These are phyloP conservation scores for Tetrapedia diversipes DNA, from an alignment of 2,888 invertebrate genomes.

Conservation along the genomic window DNA sequence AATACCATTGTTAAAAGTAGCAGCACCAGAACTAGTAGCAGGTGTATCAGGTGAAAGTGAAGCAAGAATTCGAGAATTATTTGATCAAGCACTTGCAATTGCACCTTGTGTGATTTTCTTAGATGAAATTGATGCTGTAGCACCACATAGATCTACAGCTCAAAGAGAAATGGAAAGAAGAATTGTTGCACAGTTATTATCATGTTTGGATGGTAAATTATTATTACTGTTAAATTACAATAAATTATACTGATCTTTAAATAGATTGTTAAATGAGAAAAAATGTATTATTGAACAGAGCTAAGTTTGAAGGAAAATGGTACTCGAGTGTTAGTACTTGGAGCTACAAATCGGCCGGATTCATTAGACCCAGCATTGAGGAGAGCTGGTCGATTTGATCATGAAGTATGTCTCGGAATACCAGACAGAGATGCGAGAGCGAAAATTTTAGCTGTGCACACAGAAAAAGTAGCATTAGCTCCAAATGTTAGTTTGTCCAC, in stretches of 20 bases:
- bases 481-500: slow-evolving; percentile 88
- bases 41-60: slow-evolving; percentile 98
- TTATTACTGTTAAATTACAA: neutral
- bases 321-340: slow-evolving; percentile 91
- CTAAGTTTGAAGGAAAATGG: slow-evolving; percentile 83
- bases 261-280: neutral
- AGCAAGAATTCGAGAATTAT: slow-evolving; percentile 94
- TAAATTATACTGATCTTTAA: neutral
- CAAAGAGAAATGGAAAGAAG: slow-evolving; percentile 98
- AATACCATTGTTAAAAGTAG: slow-evolving; percentile 92
- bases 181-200: slow-evolving; percentile 95
- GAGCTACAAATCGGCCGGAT: slow-evolving; percentile 98
- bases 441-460: slow-evolving; percentile 90
- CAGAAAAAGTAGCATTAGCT: slow-evolving; percentile 88
- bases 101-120: slow-evolving; percentile 95
- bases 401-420: slow-evolving; percentile 96
- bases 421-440: slow-evolving; percentile 92
- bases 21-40: slow-evolving; percentile 96
- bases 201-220: slow-evolving; percentile 91
- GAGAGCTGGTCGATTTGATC: slow-evolving; percentile 95
- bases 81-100: slow-evolving; percentile 90
- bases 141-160: slow-evolving; percentile 94
- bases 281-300: slow-evolving; percentile 42
- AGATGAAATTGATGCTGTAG: slow-evolving; percentile 98
- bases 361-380: slow-evolving; percentile 95